Evolutionary conservation across 1,140 invertebrate species (phyloP).

Genomic region (Cotesia typhae): DNA sequence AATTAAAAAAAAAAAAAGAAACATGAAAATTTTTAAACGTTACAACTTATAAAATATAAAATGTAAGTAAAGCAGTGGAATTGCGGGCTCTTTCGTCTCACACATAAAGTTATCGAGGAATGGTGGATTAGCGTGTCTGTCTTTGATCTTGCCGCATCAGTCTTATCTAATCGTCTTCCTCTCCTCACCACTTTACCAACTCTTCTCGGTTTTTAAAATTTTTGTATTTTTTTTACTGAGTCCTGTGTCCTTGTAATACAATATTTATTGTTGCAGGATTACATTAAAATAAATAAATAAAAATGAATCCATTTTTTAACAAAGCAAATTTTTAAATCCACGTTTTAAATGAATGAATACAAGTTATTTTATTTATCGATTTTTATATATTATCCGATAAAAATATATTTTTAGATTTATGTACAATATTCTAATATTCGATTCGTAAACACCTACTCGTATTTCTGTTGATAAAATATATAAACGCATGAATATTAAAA

Average conservation of each 20-base stretch:
- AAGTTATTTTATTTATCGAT: too few relatives aligned
- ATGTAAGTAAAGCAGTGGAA: not conserved
- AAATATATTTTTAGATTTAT: too few relatives aligned
- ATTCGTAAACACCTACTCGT: too few relatives aligned
- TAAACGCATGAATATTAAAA: too few relatives aligned
- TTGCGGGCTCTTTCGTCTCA: slow-evolving; percentile 25
- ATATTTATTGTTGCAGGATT: not conserved
- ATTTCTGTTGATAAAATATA: too few relatives aligned
- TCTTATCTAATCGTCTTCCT: slow-evolving; percentile 56
- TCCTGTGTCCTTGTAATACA: not conserved
- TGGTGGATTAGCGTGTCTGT: slow-evolving; percentile 55
- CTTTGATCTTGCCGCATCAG: slow-evolving; percentile 57
- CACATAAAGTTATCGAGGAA: slow-evolving; percentile 51
- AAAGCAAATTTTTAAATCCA: too few relatives aligned
- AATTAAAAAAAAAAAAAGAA: not conserved
- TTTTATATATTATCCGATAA: too few relatives aligned
- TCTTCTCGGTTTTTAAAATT: slow-evolving; percentile 40
- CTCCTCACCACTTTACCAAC: slow-evolving; percentile 33
- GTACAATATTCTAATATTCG: too few relatives aligned
- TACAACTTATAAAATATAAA: not conserved
- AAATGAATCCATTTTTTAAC: too few relatives aligned
- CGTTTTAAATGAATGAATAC: too few relatives aligned
- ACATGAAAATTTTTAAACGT: slow-evolving; percentile 13
- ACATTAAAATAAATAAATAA: not conserved
- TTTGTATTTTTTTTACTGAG: slow-evolving; percentile 30